Conservation (phyloP, 2,113 vertebrate genomes). For the Lepidothrix coronata region DNA sequence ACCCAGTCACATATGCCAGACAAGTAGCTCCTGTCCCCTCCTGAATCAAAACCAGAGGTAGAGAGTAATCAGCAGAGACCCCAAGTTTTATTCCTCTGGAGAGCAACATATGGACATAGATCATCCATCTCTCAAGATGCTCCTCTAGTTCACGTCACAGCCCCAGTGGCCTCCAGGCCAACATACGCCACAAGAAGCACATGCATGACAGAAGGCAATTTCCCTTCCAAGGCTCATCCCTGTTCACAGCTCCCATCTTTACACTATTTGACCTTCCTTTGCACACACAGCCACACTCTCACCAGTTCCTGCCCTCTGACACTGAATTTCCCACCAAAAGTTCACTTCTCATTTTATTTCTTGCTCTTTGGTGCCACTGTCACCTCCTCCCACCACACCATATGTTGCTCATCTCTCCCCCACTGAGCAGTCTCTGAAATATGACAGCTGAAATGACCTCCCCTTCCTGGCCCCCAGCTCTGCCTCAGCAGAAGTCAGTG, state of each 20-base stretch:
- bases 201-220: rapidly evolving
- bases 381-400: constrained; percentile 38
- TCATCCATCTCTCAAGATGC: background rate
- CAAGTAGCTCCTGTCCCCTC: background rate
- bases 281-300: rapidly evolving
- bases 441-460: constrained; percentile 27
- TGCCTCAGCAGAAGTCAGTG: background rate
- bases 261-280: background rate
- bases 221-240: background rate
- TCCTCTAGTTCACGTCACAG: background rate
- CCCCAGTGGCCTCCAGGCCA: background rate
- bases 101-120: background rate
- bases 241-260: background rate
- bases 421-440: background rate
- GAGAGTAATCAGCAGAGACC: background rate
- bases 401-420: constrained; percentile 33
- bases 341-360: background rate
- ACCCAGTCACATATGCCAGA: background rate
- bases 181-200: background rate
- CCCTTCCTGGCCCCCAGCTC: background rate
- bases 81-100: background rate
- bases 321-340: background rate
- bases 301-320: background rate
- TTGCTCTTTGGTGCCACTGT: background rate
- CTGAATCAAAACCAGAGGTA: background rate